Conservation (phyloP, 2,113 vertebrate genomes). For the Dipodomys merriami region DNA sequence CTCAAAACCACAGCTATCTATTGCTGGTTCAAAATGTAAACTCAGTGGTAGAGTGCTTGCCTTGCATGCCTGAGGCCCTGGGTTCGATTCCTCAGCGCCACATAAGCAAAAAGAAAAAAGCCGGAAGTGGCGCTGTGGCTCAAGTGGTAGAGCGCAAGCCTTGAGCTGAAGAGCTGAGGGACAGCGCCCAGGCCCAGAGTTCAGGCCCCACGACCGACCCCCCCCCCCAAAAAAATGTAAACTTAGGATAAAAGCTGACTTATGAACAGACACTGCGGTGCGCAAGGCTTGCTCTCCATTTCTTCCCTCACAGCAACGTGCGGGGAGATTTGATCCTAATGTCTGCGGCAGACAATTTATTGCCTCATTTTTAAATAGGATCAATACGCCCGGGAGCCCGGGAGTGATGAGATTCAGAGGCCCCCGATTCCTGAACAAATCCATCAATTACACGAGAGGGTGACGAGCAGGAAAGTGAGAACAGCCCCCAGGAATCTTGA, state of each 20-base stretch:
- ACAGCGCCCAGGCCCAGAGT: no score
- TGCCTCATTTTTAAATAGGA: conserved; percentile 71
- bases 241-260: not conserved
- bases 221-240: no score
- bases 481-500: not conserved
- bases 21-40: not conserved
- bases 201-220: no score
- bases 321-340: no score
- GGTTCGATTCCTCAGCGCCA: no score
- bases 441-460: conserved; percentile 47
- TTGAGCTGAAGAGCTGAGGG: no score
- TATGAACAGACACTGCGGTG: not conserved
- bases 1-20: not conserved
- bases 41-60: no score
- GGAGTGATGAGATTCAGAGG: conserved; percentile 76
- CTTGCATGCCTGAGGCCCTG: no score
- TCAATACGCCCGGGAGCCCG: conserved; percentile 66
- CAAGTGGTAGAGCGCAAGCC: no score
- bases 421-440: conserved; percentile 43
- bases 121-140: no score
- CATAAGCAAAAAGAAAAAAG: no score
- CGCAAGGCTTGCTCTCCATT: not conserved
- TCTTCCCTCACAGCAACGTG: not conserved
- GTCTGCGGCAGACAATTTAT: conserved; percentile 32
- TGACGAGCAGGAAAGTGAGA: not conserved